A percentile compares a stretch with the other conserved stretches of the same genome.
These are phyloP conservation scores for Ochotona curzoniae DNA, from an alignment of 2,113 vertebrate genomes.

Conservation along the genomic window DNA sequence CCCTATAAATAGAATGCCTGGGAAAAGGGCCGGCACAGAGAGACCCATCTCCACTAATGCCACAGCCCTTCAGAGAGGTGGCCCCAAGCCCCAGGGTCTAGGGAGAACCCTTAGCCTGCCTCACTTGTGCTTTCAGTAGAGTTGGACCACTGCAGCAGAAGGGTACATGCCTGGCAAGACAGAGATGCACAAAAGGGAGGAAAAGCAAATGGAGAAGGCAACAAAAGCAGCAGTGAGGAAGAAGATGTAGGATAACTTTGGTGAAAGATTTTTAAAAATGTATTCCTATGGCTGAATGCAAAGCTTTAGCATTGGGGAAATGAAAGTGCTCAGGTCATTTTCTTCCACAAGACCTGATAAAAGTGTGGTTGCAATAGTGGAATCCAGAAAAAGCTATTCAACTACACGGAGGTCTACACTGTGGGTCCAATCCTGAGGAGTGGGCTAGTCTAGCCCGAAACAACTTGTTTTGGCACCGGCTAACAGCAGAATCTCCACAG, in stretches of 20 bases:
- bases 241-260: background rate
- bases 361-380: background rate
- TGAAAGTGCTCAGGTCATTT: background rate
- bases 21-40: background rate
- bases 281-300: background rate
- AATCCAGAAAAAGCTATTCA: background rate
- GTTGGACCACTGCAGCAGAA: background rate
- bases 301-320: background rate
- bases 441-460: background rate
- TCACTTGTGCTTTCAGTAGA: background rate
- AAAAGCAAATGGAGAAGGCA: too few species aligned
- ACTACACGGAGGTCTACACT: background rate
- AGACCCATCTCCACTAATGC: constrained; percentile 19
- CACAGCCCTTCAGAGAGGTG: background rate
- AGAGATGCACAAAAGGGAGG: background rate
- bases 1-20: constrained; percentile 62
- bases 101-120: background rate
- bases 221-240: background rate
- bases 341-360: background rate
- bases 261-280: background rate
- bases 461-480: too few species aligned
- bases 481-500: background rate
- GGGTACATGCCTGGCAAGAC: background rate
- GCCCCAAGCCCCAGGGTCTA: background rate
- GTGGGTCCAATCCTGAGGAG: background rate